Conservation (phyloP, 2,113 vertebrate species). For the Vimba vimba region DNA sequence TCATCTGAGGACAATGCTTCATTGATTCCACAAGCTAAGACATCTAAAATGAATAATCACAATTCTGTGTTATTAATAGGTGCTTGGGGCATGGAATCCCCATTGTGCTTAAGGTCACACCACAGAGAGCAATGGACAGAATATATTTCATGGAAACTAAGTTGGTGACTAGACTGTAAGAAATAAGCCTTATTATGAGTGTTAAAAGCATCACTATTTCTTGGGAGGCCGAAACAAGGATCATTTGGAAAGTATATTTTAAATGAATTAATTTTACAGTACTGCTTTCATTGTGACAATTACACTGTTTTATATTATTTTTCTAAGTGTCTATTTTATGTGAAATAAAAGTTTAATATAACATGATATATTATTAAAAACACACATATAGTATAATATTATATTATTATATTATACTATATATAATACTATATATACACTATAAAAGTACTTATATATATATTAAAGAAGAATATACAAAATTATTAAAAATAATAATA, state of each 20-base stretch:
- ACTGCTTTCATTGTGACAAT: too few relatives aligned
- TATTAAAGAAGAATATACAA: too few relatives aligned
- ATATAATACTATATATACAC: too few relatives aligned
- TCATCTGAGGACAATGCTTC: slow-evolving; percentile 27
- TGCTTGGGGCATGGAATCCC: slow-evolving; percentile 10
- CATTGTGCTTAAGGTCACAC: slow-evolving; percentile 52
- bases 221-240: not conserved
- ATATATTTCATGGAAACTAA: slow-evolving; percentile 39
- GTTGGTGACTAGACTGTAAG: slow-evolving; percentile 3
- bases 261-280: not conserved
- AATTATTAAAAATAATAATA: too few relatives aligned
- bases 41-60: slow-evolving; percentile 40
- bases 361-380: too few relatives aligned
- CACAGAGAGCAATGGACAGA: slow-evolving; percentile 46
- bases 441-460: too few relatives aligned
- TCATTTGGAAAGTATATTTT: not conserved
- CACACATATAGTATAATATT: too few relatives aligned
- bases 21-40: slow-evolving; percentile 27
- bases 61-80: slow-evolving; percentile 50
- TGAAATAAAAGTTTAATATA: too few relatives aligned
- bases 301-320: too few relatives aligned
- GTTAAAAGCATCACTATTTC: not conserved
- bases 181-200: not conserved
- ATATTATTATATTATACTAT: too few relatives aligned
- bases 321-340: too few relatives aligned